Evolutionary conservation across 92 coral and sea anemone species (phyloP).

Genomic region (Siderastrea radians): DNA sequence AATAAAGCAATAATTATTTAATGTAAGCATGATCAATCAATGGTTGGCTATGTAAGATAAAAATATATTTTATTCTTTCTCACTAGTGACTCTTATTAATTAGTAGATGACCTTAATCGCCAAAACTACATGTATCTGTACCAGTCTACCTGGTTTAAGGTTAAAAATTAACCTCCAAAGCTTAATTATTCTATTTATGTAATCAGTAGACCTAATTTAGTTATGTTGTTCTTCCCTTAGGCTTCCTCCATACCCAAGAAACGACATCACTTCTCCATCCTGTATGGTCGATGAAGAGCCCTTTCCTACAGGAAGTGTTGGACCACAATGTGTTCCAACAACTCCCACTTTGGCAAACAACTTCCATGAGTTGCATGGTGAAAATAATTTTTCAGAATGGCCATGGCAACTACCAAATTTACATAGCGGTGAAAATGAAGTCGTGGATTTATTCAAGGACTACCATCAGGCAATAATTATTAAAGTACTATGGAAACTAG

Average conservation of each 20-base stretch:
- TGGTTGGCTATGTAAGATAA: no score
- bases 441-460: constrained; percentile 3
- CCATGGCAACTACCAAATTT: constrained; percentile 19
- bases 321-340: constrained; percentile 40
- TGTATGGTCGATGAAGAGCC: constrained; percentile 38
- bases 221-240: neutral
- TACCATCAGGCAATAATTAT: constrained; percentile 1
- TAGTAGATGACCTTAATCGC: no score
- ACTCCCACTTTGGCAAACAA: constrained; percentile 19
- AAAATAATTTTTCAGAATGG: neutral
- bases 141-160: no score
- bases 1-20: no score
- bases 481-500: neutral
- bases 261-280: constrained; percentile 13
- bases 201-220: no score
- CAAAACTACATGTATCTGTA: no score
- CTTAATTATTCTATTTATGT: no score
- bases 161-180: no score
- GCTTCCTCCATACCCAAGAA: constrained; percentile 10
- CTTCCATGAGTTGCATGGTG: constrained; percentile 17
- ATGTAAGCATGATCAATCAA: no score
- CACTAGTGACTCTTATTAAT: no score
- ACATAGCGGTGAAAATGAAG: neutral
- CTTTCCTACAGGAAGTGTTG: constrained; percentile 29
- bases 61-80: no score